phyloP scores from a whole-genome alignment of 2,113 vertebrate species.

The Cervus canadensis region DNA sequence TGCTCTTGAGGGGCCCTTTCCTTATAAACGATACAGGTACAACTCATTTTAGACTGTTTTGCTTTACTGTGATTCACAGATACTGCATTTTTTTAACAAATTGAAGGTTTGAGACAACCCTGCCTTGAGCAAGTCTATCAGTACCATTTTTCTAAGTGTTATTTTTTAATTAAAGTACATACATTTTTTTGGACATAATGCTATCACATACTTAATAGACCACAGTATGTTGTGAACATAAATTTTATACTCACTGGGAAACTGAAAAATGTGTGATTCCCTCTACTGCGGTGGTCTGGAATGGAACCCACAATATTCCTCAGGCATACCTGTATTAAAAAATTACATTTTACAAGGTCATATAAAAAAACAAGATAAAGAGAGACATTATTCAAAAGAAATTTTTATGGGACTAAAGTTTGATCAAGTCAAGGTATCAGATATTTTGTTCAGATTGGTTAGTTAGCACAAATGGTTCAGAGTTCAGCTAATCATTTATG shows the following conservation, averaged over 20 bases:
- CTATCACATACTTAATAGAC: not conserved
- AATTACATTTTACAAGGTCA: not conserved
- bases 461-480: not conserved
- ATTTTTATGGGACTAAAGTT: not conserved
- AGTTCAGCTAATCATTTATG: not conserved
- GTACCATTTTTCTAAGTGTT: not conserved
- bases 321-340: not conserved
- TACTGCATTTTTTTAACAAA: not conserved
- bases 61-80: not conserved
- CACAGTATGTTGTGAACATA: not conserved
- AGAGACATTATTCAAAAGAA: not conserved
- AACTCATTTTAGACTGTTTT: not conserved
- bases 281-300: not conserved
- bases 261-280: not conserved
- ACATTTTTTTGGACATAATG: not conserved
- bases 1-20: not conserved
- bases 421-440: not conserved
- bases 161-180: not conserved
- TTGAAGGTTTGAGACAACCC: not conserved
- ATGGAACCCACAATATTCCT: not conserved
- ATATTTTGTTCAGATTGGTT: not conserved
- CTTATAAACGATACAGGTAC: not conserved
- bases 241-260: not conserved
- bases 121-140: not conserved
- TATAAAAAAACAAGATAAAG: not conserved